Evolutionary conservation across 2,888 invertebrate species (phyloP).

Genomic region (Phortica magna): DNA sequence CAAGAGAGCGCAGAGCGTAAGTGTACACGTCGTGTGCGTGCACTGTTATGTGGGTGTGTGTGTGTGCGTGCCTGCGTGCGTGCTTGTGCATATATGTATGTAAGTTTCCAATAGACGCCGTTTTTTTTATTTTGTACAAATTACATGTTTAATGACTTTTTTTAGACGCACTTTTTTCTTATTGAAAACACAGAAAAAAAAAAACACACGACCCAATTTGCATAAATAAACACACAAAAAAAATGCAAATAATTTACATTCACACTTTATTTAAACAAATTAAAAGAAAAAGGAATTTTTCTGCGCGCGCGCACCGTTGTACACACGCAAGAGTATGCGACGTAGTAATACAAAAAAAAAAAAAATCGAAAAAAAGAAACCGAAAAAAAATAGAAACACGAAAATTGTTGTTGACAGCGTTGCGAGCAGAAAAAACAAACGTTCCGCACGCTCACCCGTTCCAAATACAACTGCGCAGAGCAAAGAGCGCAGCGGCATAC

Average conservation of each 20-base stretch:
- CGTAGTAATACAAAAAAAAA: constrained; percentile 35
- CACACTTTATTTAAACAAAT: constrained; percentile 33
- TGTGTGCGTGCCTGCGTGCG: constrained; percentile 7
- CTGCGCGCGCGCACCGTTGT: constrained; percentile 37
- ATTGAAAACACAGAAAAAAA: constrained; percentile 3
- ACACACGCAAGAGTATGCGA: constrained; percentile 10
- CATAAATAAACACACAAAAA: background rate
- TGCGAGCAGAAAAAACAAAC: constrained; percentile 1
- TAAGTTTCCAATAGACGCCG: no score
- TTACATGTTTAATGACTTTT: background rate
- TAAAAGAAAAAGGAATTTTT: background rate
- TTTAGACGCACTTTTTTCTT: background rate
- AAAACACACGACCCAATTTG: no score
- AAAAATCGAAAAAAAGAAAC: constrained; percentile 44
- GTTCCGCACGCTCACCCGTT: background rate
- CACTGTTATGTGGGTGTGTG: background rate
- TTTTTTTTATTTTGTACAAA: background rate
- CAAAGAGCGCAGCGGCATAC: background rate
- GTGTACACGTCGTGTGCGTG: background rate
- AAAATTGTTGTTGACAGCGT: background rate
- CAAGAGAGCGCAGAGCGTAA: constrained; percentile 26
- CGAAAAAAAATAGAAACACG: constrained; percentile 37
- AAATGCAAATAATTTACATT: constrained; percentile 29
- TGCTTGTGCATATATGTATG: background rate
- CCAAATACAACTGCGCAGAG: background rate